Conservation (phyloP, 2,888 invertebrate genomes). For the Watsonalla cultraria region DNA sequence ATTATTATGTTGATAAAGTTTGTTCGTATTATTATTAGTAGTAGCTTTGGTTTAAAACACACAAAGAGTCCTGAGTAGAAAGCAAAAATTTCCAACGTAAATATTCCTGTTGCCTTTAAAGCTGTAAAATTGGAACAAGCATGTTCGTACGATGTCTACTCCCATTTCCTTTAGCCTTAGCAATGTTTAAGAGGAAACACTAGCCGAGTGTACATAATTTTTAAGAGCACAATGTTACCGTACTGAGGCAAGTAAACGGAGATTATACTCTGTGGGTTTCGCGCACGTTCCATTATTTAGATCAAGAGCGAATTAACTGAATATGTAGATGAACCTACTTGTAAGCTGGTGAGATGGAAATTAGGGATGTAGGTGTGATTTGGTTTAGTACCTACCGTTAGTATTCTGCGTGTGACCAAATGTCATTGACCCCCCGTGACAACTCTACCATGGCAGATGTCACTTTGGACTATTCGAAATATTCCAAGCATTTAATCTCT, state of each 20-base stretch:
- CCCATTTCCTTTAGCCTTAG: slow-evolving; percentile 37
- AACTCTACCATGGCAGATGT: too few species aligned
- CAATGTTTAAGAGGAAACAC: slow-evolving; percentile 29
- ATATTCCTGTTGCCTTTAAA: slow-evolving; percentile 28
- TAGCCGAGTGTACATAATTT: slow-evolving; percentile 25
- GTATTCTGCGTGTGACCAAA: too few species aligned
- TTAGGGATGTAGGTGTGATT: slow-evolving; percentile 5
- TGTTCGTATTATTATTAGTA: too few species aligned
- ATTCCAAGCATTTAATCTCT: too few species aligned
- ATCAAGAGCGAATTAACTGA: slow-evolving; percentile 21
- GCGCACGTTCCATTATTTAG: slow-evolving; percentile 27
- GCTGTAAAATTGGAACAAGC: slow-evolving; percentile 40
- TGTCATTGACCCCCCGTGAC: too few species aligned
- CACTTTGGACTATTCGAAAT: too few species aligned
- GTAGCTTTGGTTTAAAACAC: too few species aligned
- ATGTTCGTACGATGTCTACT: slow-evolving; percentile 34
- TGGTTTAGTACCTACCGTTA: too few species aligned
- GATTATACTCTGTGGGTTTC: slow-evolving; percentile 28
- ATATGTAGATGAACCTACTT: not conserved
- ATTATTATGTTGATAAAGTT: too few species aligned
- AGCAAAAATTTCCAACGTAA: slow-evolving; percentile 5
- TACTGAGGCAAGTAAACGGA: slow-evolving; percentile 28
- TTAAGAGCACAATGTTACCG: slow-evolving; percentile 17
- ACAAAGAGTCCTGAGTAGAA: not conserved
- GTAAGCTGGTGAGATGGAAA: slow-evolving; percentile 4